Conservation (phyloP, 2,797 vertebrate genomes). For the Coregonus sp. region DNA sequence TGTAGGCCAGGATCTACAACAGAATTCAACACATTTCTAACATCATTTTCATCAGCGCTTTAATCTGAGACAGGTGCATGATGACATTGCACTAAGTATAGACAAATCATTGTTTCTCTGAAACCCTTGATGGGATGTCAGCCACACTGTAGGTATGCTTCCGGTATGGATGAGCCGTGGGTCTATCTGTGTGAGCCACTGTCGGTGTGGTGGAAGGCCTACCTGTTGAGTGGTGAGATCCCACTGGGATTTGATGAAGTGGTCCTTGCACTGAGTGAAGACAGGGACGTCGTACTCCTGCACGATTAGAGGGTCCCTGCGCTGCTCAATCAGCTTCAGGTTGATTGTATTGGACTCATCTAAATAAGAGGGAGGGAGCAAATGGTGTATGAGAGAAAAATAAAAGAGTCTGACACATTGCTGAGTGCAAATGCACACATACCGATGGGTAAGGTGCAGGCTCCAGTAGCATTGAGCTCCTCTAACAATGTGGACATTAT, state of each 20-base stretch:
- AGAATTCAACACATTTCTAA: conserved; percentile 13
- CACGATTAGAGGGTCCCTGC: conserved; percentile 89
- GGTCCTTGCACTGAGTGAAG: conserved; percentile 93
- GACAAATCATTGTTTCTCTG: background rate
- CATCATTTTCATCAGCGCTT: background rate
- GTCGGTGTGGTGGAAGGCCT: background rate
- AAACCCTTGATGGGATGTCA: background rate
- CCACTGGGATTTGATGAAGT: conserved; percentile 94
- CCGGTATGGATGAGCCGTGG: background rate
- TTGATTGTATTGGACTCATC: conserved; percentile 98
- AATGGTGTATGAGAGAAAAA: background rate
- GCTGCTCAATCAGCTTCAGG: conserved; percentile 91
- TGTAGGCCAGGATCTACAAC: conserved; percentile 91
- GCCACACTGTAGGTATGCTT: background rate
- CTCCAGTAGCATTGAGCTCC: conserved; percentile 92
- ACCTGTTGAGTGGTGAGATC: conserved; percentile 99
- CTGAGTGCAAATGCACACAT: conserved; percentile 23
- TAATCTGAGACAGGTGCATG: background rate
- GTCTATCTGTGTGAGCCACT: background rate
- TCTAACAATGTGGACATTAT: conserved; percentile 96
- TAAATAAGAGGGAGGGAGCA: conserved; percentile 49
- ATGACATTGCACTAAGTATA: background rate
- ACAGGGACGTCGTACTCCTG: conserved; percentile 98
- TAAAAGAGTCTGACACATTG: background rate
- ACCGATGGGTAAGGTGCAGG: conserved; percentile 94